phyloP scores from a whole-genome alignment of 2,888 invertebrate genomes.

The Drosophila mulleri region DNA sequence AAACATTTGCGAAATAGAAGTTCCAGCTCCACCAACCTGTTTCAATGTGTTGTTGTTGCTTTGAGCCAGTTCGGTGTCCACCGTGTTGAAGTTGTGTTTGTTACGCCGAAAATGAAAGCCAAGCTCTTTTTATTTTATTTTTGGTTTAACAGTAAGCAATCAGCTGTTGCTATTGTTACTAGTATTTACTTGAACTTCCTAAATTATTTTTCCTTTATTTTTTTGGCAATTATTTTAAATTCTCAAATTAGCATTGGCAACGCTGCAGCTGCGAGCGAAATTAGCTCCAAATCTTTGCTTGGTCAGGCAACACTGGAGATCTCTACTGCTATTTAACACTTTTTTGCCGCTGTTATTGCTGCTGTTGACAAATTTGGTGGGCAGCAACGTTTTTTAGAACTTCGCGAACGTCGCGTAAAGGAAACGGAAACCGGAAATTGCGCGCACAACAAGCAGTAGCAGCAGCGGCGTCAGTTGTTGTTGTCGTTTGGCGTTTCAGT shows the following conservation, averaged over 20 bases:
- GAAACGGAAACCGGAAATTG: slow-evolving; percentile 80
- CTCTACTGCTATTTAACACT: slow-evolving; percentile 28
- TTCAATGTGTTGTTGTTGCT: slow-evolving; percentile 9
- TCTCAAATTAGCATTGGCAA: not conserved
- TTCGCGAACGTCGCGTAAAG: slow-evolving; percentile 48
- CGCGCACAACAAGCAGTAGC: slow-evolving; percentile 69
- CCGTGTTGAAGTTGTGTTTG: slow-evolving; percentile 16
- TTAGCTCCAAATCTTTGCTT: not conserved
- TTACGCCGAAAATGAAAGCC: slow-evolving; percentile 5
- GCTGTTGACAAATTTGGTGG: slow-evolving; percentile 38
- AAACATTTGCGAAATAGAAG: slow-evolving; percentile 3
- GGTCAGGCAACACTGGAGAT: slow-evolving; percentile 13
- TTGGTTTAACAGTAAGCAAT: slow-evolving; percentile 11
- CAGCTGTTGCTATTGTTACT: slow-evolving; percentile 3
- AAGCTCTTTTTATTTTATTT: slow-evolving; percentile 9
- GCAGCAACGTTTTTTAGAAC: slow-evolving; percentile 11
- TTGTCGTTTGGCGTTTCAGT: slow-evolving; percentile 12
- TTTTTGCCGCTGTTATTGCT: slow-evolving; percentile 23
- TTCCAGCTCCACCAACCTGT: slow-evolving; percentile 43
- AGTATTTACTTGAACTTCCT: too few species aligned
- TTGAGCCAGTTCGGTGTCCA: slow-evolving; percentile 30
- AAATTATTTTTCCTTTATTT: not conserved
- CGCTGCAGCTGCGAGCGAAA: too few species aligned
- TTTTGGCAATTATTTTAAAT: not conserved
- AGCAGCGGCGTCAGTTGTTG: slow-evolving; percentile 23